Base-by-base conservation (phyloP, 2,888 invertebrate species). In the Odontocolon sp. region DNA sequence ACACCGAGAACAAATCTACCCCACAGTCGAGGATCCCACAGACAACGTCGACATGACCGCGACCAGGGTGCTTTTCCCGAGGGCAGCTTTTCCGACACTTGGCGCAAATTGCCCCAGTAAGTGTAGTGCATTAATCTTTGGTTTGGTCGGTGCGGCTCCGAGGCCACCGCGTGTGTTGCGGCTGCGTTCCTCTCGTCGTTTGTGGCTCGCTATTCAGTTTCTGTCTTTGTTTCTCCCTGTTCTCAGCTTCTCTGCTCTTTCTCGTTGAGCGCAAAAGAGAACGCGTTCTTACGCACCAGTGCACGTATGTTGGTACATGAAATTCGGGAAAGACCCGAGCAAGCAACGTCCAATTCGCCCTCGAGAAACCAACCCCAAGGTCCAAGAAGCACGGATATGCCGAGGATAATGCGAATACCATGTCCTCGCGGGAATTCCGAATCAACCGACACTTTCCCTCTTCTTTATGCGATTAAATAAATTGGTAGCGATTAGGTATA, bases 81-180 rank as follows among this genome's bases (percentile, higher is more conserved):
- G 77, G 73, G 73, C 79, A 74, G 79, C 69, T 81, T 82, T 77
- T 82, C 88, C 86, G 85, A 88, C 88, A 89, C 89, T 89, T 88
- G 89, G 89, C 84, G 87, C 88, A 90, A 90, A 90, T 90, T 90
- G 89, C 90, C 90, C 88, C 81, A 87, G 89, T 89, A 90, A 89
- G 88, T 89, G 89, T 88, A 88, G 87, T 89, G 88, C 90, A 90
- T 90, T 90, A 90, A 90, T 90, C 90, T 90, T 90, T 90, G 90
- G 90, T 89, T 90, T 89, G 87, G 89, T 88, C 85, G 85, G 70
- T 68, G 14, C 83, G 84, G 86, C 85, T 85, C 52, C 14, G 38
- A 21, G 75, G 56, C 75, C 75, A 72, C 81, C 89, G 87, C 87
- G 86, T 88, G 89, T 86, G 88, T 87, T 89, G 89, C 83, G 89